Conservation (phyloP, 2,888 invertebrate genomes). For the Tenthredo amoena region DNA sequence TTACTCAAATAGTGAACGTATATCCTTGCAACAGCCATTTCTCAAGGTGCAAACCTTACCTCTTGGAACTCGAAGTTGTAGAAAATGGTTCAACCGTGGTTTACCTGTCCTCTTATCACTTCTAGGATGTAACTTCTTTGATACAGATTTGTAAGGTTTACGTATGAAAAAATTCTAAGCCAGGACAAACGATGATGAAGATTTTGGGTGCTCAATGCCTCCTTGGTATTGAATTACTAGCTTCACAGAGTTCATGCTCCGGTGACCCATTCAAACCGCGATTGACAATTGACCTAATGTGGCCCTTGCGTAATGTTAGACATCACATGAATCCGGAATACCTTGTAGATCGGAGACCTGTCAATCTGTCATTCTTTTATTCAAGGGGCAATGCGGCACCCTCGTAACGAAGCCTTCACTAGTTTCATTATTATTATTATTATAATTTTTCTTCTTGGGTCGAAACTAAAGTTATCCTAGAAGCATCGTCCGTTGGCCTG, state of each 20-base stretch:
- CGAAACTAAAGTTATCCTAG: constrained; percentile 17
- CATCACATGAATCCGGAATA: neutral
- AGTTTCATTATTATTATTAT: neutral
- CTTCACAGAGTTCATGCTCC: neutral
- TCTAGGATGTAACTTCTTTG: neutral
- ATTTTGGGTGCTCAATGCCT: neutral
- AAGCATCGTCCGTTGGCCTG: constrained; percentile 35
- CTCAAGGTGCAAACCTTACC: neutral
- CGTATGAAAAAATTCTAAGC: neutral
- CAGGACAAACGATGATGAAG: constrained; percentile 1
- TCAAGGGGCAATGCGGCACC: neutral
- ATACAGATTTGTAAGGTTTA: neutral
- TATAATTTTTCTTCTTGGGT: neutral
- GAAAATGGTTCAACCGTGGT: neutral
- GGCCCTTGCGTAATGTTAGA: constrained; percentile 22
- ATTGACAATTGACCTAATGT: constrained; percentile 34
- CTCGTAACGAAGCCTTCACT: constrained; percentile 19
- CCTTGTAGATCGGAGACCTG: constrained; percentile 9
- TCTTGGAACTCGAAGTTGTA: neutral
- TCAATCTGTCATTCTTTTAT: constrained; percentile 38
- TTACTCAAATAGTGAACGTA: neutral
- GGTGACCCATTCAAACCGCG: constrained; percentile 14
- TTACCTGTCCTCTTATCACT: neutral
- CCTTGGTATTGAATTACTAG: constrained; percentile 26
- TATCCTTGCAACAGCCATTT: neutral